A percentile compares a stretch with the other conserved stretches of the same genome.
These are phyloP conservation scores for Orthosia gothica DNA, from an alignment of 2,888 invertebrate genomes.

Conservation along the genomic window DNA sequence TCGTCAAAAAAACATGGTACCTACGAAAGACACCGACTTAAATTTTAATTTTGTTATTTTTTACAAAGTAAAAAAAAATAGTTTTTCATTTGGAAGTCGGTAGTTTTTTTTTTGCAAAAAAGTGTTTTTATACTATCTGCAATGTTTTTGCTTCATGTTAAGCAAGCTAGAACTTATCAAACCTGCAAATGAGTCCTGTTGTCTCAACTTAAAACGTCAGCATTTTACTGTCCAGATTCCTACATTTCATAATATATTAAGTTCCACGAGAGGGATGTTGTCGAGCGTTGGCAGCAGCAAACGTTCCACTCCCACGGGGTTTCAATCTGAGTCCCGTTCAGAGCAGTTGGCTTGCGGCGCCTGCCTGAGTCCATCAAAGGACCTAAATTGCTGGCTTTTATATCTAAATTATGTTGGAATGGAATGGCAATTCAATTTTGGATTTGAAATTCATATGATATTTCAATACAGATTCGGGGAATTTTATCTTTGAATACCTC, in stretches of 20 bases:
- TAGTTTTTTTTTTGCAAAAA: too few relatives aligned
- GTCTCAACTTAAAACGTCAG: background rate
- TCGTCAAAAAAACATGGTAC: too few relatives aligned
- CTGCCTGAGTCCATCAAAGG: conserved; percentile 40
- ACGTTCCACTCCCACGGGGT: conserved; percentile 37
- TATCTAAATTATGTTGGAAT: conserved; percentile 45
- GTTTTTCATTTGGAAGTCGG: too few relatives aligned
- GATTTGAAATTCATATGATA: conserved; percentile 9
- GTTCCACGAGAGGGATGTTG: conserved; percentile 1
- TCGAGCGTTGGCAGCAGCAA: conserved; percentile 10
- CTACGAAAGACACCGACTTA: too few relatives aligned
- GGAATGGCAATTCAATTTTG: conserved; percentile 28
- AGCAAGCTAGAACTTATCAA: too few relatives aligned
- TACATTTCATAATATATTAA: conserved; percentile 9
- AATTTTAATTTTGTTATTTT: too few relatives aligned
- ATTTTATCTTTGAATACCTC: background rate
- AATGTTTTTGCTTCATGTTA: too few relatives aligned
- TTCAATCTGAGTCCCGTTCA: conserved; percentile 42
- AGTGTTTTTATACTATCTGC: background rate
- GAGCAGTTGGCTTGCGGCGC: conserved; percentile 33
- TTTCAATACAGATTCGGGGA: conserved; percentile 9
- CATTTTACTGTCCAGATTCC: background rate
- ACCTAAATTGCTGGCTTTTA: conserved; percentile 50
- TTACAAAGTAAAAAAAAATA: too few relatives aligned
- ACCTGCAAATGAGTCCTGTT: background rate